A percentile compares a stretch with the other conserved stretches of the same genome.
phyloP scores from a whole-genome alignment of 2,888 invertebrate species.

The Drosophila kanekoi region DNA sequence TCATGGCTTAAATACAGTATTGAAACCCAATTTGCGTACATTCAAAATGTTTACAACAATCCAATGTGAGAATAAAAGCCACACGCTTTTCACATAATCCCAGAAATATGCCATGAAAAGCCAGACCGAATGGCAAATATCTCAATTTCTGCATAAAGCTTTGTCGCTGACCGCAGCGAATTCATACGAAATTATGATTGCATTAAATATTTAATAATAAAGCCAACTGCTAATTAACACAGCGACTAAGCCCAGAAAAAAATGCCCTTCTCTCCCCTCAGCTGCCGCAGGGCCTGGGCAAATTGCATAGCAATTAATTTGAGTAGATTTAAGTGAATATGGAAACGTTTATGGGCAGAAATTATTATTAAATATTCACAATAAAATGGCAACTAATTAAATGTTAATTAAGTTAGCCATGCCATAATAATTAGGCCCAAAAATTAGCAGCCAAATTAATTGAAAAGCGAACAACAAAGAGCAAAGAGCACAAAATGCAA shows the following conservation, averaged over 20 bases:
- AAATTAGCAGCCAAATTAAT: constrained; percentile 46
- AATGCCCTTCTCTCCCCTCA: background rate
- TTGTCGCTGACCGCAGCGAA: constrained; percentile 1
- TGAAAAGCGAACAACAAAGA: constrained; percentile 11
- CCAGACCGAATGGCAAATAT: background rate
- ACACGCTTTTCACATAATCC: background rate
- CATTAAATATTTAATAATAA: constrained; percentile 40
- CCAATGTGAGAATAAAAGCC: constrained; percentile 1
- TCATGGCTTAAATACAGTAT: too few relatives aligned
- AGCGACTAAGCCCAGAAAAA: constrained; percentile 2
- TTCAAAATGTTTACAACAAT: background rate
- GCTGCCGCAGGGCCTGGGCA: background rate
- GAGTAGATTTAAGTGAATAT: constrained; percentile 33
- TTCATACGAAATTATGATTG: constrained; percentile 29
- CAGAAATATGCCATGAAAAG: constrained; percentile 11
- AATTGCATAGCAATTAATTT: constrained; percentile 39
- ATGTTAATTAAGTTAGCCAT: constrained; percentile 46
- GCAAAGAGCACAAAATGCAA: constrained; percentile 32
- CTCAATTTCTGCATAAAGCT: constrained; percentile 12
- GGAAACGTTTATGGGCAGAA: constrained; percentile 3
- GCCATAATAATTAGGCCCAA: constrained; percentile 31
- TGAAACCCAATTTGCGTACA: background rate
- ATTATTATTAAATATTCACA: constrained; percentile 52
- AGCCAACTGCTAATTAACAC: constrained; percentile 32
- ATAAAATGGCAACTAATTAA: constrained; percentile 56